Percentiles rank a stretch among this genome's conserved stretches.
phyloP scores from a whole-genome alignment of 2,113 vertebrate species.

The Struthio camelus region DNA sequence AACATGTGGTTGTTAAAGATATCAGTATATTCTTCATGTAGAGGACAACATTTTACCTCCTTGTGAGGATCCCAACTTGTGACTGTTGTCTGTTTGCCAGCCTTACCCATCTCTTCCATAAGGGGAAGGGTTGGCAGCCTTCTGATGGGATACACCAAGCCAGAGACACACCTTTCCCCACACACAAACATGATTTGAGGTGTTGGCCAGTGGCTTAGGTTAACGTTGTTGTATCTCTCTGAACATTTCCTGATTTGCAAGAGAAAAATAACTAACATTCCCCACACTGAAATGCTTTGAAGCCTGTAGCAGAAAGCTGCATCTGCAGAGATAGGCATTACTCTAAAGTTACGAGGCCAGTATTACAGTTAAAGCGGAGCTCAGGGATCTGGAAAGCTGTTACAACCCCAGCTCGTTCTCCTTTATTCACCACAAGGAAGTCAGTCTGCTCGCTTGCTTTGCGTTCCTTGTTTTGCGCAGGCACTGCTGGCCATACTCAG shows the following conservation, averaged over 20 bases:
- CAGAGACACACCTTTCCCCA: not conserved
- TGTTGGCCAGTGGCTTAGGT: not conserved
- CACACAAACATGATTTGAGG: fast-evolving
- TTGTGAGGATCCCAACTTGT: fast-evolving
- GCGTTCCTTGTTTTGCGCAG: not conserved
- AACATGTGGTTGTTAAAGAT: not conserved
- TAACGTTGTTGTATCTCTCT: not conserved
- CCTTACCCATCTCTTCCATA: fast-evolving
- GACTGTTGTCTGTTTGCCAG: not conserved
- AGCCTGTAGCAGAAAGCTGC: not conserved
- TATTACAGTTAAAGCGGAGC: not conserved
- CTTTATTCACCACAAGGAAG: fast-evolving
- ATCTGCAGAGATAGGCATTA: not conserved
- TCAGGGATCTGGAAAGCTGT: not conserved
- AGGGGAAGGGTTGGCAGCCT: not conserved
- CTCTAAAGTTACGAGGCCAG: not conserved
- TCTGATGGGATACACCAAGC: not conserved
- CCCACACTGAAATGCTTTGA: not conserved
- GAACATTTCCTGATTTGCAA: not conserved
- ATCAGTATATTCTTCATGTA: not conserved
- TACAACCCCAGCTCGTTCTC: not conserved
- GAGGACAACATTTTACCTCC: not conserved
- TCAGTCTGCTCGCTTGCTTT: not conserved
- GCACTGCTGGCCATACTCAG: not conserved
- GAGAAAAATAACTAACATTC: not conserved